Percentiles rank a stretch among this genome's conserved stretches.
Evolutionary conservation across 2,797 vertebrate genomes (phyloP).

Genomic region (Gymnothorax reevesii): DNA sequence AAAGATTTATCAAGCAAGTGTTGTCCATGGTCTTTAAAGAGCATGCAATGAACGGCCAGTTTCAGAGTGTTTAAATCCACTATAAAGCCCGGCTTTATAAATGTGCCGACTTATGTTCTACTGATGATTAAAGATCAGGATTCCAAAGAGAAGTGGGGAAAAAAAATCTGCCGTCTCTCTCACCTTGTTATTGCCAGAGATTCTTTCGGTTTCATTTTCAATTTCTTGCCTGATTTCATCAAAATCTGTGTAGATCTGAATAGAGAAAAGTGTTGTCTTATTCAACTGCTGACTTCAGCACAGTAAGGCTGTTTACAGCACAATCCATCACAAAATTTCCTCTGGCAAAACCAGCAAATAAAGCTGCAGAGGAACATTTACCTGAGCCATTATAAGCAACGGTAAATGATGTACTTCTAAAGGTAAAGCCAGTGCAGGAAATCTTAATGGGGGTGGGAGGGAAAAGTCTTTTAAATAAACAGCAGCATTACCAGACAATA

Average conservation of each 20-base stretch:
- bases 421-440: slow-evolving; percentile 25
- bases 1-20: not conserved
- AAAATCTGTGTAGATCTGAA: slow-evolving; percentile 92
- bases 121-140: not conserved
- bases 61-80: not conserved
- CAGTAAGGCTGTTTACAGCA: not conserved
- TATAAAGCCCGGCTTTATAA: not conserved
- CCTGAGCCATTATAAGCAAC: slow-evolving; percentile 28
- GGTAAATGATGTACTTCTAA: slow-evolving; percentile 32
- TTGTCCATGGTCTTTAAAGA: not conserved
- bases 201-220: slow-evolving; percentile 92
- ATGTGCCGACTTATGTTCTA: not conserved
- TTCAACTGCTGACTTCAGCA: not conserved
- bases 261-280: not conserved
- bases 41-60: not conserved
- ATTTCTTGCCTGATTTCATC: slow-evolving; percentile 99
- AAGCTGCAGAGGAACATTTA: not conserved
- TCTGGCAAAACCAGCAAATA: slow-evolving; percentile 36
- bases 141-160: slow-evolving; percentile 3
- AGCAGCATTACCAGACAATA: slow-evolving; percentile 21
- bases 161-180: slow-evolving; percentile 23
- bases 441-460: slow-evolving; percentile 1
- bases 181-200: slow-evolving; percentile 98
- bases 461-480: slow-evolving; percentile 16
- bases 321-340: slow-evolving; percentile 26